Conservation (phyloP, 2,113 vertebrate species). For the Macroglossus sobrinus region DNA sequence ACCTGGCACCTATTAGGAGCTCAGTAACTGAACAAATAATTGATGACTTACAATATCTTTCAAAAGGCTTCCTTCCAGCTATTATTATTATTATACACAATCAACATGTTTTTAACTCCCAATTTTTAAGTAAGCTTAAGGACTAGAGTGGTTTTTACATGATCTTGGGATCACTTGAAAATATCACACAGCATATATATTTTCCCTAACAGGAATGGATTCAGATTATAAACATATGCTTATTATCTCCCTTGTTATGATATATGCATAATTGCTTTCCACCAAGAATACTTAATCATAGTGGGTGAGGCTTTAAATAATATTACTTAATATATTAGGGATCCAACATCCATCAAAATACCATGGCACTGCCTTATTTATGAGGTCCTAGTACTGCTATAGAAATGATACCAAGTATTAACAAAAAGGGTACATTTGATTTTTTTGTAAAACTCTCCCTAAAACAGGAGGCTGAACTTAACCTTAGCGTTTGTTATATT, state of each 20-base stretch:
- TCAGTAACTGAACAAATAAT: background rate
- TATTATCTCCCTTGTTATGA: conserved; percentile 38
- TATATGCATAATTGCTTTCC: conserved; percentile 45
- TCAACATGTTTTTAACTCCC: background rate
- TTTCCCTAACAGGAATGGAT: conserved; percentile 11
- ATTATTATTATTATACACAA: background rate
- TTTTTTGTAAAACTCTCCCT: background rate
- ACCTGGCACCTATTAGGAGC: background rate
- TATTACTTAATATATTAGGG: conserved; percentile 53
- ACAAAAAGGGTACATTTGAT: background rate
- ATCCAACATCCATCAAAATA: conserved; percentile 51
- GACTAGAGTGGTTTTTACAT: background rate
- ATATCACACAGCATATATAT: background rate
- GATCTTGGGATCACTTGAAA: background rate
- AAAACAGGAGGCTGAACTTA: background rate
- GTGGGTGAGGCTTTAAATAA: conserved; percentile 57
- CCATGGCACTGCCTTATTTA: background rate
- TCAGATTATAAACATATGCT: conserved; percentile 21
- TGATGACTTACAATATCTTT: background rate
- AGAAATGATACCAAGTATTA: background rate
- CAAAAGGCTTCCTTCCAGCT: background rate
- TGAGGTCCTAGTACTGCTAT: background rate
- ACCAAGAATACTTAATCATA: conserved; percentile 54
- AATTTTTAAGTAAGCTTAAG: background rate
- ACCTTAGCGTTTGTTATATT: background rate